phyloP scores from a whole-genome alignment of 2,797 vertebrate genomes.

The Myotis vivesi region DNA sequence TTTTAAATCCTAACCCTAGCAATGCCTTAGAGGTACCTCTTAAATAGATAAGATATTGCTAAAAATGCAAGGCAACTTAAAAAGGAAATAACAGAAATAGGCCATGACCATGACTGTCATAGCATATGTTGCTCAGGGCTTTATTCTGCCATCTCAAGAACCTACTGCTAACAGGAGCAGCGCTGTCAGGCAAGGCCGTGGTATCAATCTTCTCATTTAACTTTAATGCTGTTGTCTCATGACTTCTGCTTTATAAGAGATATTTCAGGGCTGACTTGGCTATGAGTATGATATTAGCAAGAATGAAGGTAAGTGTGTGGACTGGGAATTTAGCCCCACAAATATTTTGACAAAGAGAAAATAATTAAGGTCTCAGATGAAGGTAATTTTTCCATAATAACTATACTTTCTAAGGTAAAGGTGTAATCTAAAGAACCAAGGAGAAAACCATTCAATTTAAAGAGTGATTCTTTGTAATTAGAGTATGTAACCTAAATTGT shows the following conservation, averaged over 20 bases:
- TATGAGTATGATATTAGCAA: slow-evolving; percentile 17
- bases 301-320: not conserved
- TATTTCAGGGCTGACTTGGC: not conserved
- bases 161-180: slow-evolving; percentile 43
- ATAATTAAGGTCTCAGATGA: not conserved
- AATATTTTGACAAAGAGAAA: not conserved
- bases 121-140: slow-evolving; percentile 14
- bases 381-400: not conserved
- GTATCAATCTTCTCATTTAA: slow-evolving; percentile 6
- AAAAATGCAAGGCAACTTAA: slow-evolving; percentile 39
- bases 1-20: not conserved
- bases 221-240: not conserved
- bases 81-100: slow-evolving; percentile 60
- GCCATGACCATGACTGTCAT: slow-evolving; percentile 30
- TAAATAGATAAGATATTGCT: slow-evolving; percentile 36
- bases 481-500: not conserved
- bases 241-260: not conserved
- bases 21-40: slow-evolving; percentile 8
- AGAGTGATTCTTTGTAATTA: not conserved
- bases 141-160: slow-evolving; percentile 35
- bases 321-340: not conserved
- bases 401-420: not conserved
- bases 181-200: slow-evolving; percentile 32
- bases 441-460: not conserved
- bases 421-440: not conserved